Evolutionary conservation across 2,113 vertebrate species (phyloP), one percentile per base, ranked within the genome.

Genomic region (Macquaria australasica): DNA sequence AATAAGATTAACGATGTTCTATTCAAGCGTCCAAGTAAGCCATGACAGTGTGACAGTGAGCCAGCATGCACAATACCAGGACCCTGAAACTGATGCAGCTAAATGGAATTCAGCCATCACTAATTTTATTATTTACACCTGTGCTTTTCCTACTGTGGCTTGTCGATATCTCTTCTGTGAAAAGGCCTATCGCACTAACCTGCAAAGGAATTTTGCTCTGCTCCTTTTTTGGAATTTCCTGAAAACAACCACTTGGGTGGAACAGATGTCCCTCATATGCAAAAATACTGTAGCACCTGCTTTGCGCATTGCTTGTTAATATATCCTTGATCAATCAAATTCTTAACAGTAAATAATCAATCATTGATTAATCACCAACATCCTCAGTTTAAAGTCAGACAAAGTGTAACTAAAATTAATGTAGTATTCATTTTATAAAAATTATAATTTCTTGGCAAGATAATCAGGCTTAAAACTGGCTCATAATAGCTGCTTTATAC

Each of bases 401-500:
- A 14, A 66, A 15, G 18, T 18, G 5, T 7, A 63, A 62, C 0
- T 8, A 8, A 15, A 55, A 68, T 11, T 5, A 31, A 67, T 34
- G 34, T 14, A 5, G 1, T 11, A 39, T 45, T 20, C 25, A 31
- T 41, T 71, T 2, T 14, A 62, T 11, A 14, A 11, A 64, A 37
- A 45, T 8, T 3, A 21, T 18, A 59, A 10, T 18, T 34, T 50
- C 51, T 53, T 31, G 7, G 25, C 43, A 53, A 51, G 31, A 75
- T 63, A 51, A 34, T 64, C 55, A 67, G 16, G 15, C 28, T 16
- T 50, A 15, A 31, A 63, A n/a, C 14, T 28, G 8, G 1, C 18
- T 76, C 25, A 53, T 66, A 72, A 70, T 41, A 70, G 28, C 50
- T 45, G 21, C 34, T 71, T 56, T 64, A 28, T 45, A 56, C 23